Conservation (phyloP, 2,113 vertebrate genomes). For the Garra rufa region DNA sequence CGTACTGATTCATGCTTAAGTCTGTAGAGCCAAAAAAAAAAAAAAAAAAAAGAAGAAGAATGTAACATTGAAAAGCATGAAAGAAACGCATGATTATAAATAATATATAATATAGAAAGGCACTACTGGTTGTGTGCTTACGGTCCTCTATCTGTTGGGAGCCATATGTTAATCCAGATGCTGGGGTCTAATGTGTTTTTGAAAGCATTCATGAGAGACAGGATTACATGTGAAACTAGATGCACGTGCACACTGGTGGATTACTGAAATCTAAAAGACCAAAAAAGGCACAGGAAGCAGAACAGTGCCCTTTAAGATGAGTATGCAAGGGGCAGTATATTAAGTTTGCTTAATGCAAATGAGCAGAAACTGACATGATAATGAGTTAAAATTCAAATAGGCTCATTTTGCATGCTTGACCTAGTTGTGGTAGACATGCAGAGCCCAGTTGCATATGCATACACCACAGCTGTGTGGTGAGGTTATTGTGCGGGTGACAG, state of each 20-base stretch:
- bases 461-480: background rate
- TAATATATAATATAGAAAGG: background rate
- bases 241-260: conserved; percentile 28
- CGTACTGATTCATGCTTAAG: background rate
- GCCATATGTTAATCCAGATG: conserved; percentile 39
- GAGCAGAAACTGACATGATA: background rate
- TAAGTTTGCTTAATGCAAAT: conserved; percentile 22
- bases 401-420: background rate
- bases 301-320: background rate
- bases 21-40: background rate
- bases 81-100: background rate
- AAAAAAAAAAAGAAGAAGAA: too few species aligned
- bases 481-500: background rate
- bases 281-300: background rate
- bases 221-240: conserved; percentile 37
- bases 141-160: background rate
- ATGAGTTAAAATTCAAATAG: background rate
- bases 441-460: background rate
- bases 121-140: background rate
- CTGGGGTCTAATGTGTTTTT: conserved; percentile 26
- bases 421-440: background rate
- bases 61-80: too few species aligned
- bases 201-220: conserved; percentile 34
- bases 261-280: conserved; percentile 26
- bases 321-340: background rate